A percentile compares a stretch with the other conserved stretches of the same genome.
Conservation (phyloP, 1,140 invertebrate species). For the Vollenhovia emeryi region DNA sequence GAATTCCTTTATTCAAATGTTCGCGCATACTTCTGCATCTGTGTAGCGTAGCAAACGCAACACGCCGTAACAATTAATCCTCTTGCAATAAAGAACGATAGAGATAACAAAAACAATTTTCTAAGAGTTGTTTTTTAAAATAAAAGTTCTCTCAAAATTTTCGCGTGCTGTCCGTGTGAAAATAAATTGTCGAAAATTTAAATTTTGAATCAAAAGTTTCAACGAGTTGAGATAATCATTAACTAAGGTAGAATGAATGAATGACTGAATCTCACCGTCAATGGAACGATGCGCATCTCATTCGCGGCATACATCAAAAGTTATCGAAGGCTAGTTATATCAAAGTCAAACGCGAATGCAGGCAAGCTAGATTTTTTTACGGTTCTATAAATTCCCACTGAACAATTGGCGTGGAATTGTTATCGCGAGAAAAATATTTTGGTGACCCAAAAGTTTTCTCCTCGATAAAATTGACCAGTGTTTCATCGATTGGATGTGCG, state of each 20-base stretch:
- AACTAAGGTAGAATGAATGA: neutral
- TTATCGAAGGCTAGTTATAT: slow-evolving; percentile 19
- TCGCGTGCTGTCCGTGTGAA: too few relatives aligned
- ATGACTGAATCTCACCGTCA: neutral
- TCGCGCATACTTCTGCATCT: neutral
- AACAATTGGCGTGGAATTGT: slow-evolving; percentile 13
- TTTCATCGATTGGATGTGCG: slow-evolving; percentile 47
- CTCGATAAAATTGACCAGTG: slow-evolving; percentile 55
- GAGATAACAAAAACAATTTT: neutral
- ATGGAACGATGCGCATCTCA: neutral
- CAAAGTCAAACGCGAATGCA: neutral
- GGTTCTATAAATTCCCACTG: slow-evolving; percentile 41
- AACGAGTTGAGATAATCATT: neutral
- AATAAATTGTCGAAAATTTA: neutral
- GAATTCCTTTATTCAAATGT: neutral
- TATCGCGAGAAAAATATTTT: slow-evolving; percentile 63
- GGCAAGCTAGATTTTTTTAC: slow-evolving; percentile 56
- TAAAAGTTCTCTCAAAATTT: neutral
- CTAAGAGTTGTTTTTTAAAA: neutral
- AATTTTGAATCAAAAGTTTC: neutral
- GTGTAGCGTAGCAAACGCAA: neutral
- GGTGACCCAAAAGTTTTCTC: slow-evolving; percentile 55
- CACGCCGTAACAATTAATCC: neutral
- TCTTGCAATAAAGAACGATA: neutral
- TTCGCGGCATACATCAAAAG: neutral